A percentile compares a stretch with the other conserved stretches of the same genome.
These are phyloP conservation scores for Nomada ruficornis DNA, from an alignment of 2,888 invertebrate genomes.

Conservation along the genomic window DNA sequence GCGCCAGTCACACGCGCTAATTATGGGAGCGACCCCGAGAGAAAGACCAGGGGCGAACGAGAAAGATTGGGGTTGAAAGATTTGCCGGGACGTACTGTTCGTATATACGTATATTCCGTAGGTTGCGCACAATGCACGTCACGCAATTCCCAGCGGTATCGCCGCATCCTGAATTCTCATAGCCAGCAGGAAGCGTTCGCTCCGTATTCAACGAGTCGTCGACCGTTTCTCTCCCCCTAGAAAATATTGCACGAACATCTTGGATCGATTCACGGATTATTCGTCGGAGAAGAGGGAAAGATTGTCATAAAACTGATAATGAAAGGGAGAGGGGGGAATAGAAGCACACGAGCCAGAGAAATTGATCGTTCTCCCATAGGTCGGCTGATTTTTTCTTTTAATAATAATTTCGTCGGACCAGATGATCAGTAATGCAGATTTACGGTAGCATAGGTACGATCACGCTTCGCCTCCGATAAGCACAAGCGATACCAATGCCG, in stretches of 20 bases:
- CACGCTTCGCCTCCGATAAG: conserved; percentile 70
- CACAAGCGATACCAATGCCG: conserved; percentile 68
- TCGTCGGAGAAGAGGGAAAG: neutral
- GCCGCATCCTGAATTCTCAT: conserved; percentile 57
- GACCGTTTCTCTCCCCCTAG: conserved; percentile 53
- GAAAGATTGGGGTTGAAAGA: conserved; percentile 58
- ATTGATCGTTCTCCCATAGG: neutral
- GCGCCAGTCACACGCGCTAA: no score
- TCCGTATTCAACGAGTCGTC: conserved; percentile 61
- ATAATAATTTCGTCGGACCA: conserved; percentile 36
- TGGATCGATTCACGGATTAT: conserved; percentile 2
- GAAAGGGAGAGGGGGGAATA: neutral
- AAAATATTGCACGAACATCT: conserved; percentile 24
- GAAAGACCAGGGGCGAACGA: neutral
- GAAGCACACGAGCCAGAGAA: neutral
- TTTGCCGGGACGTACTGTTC: conserved; percentile 38
- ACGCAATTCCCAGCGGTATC: conserved; percentile 65
- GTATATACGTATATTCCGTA: conserved; percentile 35
- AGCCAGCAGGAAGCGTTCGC: conserved; percentile 61
- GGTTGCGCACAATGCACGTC: conserved; percentile 58
- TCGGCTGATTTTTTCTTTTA: neutral
- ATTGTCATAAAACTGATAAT: neutral
- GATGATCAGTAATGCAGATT: conserved; percentile 60
- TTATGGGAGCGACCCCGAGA: no score
- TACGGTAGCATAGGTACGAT: conserved; percentile 62